A percentile compares a stretch with the other conserved stretches of the same genome.
Conservation (phyloP, 2,888 invertebrate species). For the Pegoplata infirma region DNA sequence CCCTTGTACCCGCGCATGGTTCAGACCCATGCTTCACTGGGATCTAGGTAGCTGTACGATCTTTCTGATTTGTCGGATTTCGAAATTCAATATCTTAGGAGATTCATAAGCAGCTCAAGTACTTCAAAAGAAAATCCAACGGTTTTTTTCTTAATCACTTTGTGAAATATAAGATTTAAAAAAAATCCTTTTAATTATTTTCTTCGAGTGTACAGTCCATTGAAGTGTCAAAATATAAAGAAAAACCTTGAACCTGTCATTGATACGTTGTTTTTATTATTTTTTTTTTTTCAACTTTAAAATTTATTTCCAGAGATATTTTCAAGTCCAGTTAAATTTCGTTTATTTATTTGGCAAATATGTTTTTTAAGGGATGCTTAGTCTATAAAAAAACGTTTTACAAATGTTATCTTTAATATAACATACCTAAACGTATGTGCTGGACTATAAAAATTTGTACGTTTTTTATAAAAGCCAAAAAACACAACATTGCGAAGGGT, state of each 20-base stretch:
- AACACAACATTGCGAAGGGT: not conserved
- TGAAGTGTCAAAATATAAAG: conserved; percentile 45
- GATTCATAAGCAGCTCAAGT: no score
- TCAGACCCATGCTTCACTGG: no score
- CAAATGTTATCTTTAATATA: conserved; percentile 49
- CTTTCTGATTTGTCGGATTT: no score
- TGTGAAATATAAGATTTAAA: no score
- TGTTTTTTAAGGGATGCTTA: conserved; percentile 17
- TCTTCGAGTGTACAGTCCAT: no score
- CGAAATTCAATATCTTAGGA: no score
- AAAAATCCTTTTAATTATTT: no score
- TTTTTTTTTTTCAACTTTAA: conserved; percentile 19
- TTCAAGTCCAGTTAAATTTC: conserved; percentile 46
- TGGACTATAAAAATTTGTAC: conserved; percentile 7
- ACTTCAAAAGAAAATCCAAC: no score
- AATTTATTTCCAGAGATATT: conserved; percentile 51
- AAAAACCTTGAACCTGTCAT: conserved; percentile 73
- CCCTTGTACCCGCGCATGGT: no score
- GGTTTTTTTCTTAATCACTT: no score
- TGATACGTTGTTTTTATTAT: conserved; percentile 51
- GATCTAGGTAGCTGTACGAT: no score
- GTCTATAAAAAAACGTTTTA: not conserved
- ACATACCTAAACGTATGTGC: conserved; percentile 47
- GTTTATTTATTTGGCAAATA: not conserved
- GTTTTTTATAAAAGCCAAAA: not conserved